A percentile compares a stretch with the other conserved stretches of the same genome.
These are phyloP conservation scores for Anolis carolinensis DNA, from an alignment of 2,113 vertebrate genomes.

Conservation along the genomic window DNA sequence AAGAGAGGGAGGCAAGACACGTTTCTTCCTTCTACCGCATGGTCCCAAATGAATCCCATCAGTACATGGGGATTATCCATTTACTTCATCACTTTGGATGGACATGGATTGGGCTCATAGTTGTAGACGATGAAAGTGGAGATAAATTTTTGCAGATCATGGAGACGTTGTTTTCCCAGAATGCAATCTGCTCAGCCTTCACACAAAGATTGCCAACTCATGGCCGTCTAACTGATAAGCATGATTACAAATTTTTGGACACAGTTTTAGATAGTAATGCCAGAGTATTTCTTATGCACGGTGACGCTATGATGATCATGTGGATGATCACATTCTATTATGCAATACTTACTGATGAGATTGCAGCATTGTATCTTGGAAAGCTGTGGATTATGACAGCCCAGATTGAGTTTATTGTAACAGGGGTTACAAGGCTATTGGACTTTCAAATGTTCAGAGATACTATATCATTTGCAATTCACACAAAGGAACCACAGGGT, in stretches of 20 bases:
- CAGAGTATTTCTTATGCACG: background rate
- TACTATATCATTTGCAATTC: background rate
- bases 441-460: background rate
- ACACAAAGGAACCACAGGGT: background rate
- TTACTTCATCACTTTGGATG: conserved; percentile 13
- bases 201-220: background rate
- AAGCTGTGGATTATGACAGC: conserved; percentile 12
- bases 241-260: background rate
- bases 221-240: background rate
- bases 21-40: background rate
- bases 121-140: conserved; percentile 1
- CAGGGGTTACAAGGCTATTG: rapidly evolving
- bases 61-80: background rate
- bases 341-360: background rate
- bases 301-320: background rate
- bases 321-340: background rate
- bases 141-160: background rate
- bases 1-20: background rate
- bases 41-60: background rate
- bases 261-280: background rate
- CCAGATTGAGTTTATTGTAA: conserved; percentile 3
- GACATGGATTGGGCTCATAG: conserved; percentile 5
- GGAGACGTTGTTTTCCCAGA: background rate
- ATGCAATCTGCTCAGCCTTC: background rate
- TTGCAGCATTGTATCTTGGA: background rate